Evolutionary conservation across 2,113 vertebrate species (phyloP).

Genomic region (Chauna torquata): DNA sequence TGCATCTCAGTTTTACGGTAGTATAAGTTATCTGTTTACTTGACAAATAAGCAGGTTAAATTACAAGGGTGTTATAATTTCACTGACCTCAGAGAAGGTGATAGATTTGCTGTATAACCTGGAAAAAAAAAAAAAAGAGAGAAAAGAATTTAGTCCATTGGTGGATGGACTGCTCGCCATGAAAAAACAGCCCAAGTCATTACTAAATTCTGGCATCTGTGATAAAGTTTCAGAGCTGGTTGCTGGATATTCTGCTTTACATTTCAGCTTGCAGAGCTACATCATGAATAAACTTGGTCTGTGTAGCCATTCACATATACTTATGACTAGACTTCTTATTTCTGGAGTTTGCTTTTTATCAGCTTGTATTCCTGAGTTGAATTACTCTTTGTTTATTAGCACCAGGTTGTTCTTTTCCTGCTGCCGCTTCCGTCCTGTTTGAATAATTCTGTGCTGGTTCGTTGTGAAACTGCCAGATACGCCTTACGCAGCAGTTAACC

Average conservation of each 20-base stretch:
- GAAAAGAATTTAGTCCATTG: background rate
- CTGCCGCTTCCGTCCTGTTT: background rate
- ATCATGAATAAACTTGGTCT: background rate
- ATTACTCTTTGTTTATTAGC: background rate
- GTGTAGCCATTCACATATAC: background rate
- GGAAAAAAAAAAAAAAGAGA: background rate
- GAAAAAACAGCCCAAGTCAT: background rate
- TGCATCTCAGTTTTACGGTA: background rate
- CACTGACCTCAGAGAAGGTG: background rate
- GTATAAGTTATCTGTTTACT: slow-evolving; percentile 39
- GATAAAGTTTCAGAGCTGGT: background rate
- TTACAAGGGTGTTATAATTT: background rate
- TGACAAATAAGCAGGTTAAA: slow-evolving; percentile 40
- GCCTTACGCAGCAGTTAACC: background rate
- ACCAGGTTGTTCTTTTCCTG: background rate
- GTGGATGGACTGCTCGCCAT: background rate
- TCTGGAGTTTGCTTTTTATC: background rate
- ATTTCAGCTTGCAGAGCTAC: background rate
- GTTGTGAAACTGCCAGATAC: background rate
- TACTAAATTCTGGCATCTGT: background rate
- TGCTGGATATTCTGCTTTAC: background rate
- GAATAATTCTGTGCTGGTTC: background rate
- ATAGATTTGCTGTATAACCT: background rate
- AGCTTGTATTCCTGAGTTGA: background rate
- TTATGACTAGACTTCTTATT: background rate